phyloP scores from a whole-genome alignment of 2,888 invertebrate genomes.

The Lepas anatifera region DNA sequence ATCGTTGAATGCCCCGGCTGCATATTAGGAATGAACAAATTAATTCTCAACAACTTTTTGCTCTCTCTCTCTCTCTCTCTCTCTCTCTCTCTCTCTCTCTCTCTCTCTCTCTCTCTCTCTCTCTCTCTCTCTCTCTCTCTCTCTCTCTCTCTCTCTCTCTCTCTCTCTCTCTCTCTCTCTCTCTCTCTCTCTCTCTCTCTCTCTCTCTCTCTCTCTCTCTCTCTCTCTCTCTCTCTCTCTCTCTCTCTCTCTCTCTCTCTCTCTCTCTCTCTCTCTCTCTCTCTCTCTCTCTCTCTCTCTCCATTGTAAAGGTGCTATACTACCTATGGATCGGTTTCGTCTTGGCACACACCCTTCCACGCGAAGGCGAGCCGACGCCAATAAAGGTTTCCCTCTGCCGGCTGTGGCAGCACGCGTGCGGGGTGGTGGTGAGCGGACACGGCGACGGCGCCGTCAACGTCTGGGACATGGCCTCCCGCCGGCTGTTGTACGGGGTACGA shows the following conservation, averaged over 20 bases:
- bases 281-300: not conserved
- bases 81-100: not conserved
- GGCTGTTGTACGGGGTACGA: not conserved
- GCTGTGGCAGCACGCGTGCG: not conserved
- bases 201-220: not conserved
- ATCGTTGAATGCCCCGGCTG: too few relatives aligned
- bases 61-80: not conserved
- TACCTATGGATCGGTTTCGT: too few relatives aligned
- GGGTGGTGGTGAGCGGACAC: slow-evolving; percentile 2
- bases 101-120: not conserved
- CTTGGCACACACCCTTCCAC: too few relatives aligned
- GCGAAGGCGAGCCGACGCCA: too few relatives aligned
- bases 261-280: not conserved
- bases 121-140: not conserved
- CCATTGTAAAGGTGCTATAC: not conserved
- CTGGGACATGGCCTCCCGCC: not conserved
- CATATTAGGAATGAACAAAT: too few relatives aligned
- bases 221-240: not conserved
- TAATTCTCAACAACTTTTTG: too few relatives aligned
- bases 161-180: not conserved
- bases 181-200: not conserved
- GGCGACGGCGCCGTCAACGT: not conserved
- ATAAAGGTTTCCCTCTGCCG: too few relatives aligned
- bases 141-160: not conserved
- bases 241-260: not conserved